A percentile compares a stretch with the other conserved stretches of the same genome.
Conservation (phyloP, 2,888 invertebrate genomes). For the Mystacides longicornis region DNA sequence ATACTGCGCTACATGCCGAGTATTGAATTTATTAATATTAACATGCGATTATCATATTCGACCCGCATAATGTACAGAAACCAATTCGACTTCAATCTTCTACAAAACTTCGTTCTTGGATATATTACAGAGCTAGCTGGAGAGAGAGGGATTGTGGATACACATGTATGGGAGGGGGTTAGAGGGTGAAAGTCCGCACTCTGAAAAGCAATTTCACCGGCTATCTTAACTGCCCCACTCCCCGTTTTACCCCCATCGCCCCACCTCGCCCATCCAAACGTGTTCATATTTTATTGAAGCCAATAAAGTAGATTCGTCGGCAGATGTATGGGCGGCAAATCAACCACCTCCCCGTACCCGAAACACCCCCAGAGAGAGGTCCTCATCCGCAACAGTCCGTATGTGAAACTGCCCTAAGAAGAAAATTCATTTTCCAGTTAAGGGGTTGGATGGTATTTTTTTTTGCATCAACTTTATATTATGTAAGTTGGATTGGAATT, state of each 20-base stretch:
- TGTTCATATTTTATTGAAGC: slow-evolving; percentile 54
- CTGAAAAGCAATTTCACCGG: slow-evolving; percentile 27
- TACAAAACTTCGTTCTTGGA: slow-evolving; percentile 14
- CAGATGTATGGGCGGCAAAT: slow-evolving; percentile 25
- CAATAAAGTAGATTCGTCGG: slow-evolving; percentile 54
- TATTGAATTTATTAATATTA: slow-evolving; percentile 17
- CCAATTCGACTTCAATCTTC: slow-evolving; percentile 16
- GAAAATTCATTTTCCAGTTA: slow-evolving; percentile 20
- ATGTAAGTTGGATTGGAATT: slow-evolving; percentile 2
- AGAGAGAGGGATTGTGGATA: neutral
- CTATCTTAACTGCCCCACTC: slow-evolving; percentile 26
- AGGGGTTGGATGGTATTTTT: slow-evolving; percentile 15
- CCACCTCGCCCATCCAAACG: slow-evolving; percentile 42
- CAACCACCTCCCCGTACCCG: slow-evolving; percentile 30
- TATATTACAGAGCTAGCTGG: slow-evolving; percentile 12
- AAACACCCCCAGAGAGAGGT: slow-evolving; percentile 3
- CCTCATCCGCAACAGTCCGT: slow-evolving; percentile 8
- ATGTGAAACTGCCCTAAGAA: slow-evolving; percentile 14
- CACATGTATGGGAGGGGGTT: neutral
- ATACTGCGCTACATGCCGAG: slow-evolving; percentile 3
- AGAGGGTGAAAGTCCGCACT: slow-evolving; percentile 20
- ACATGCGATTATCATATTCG: slow-evolving; percentile 19
- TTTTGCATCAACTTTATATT: slow-evolving; percentile 14
- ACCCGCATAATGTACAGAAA: slow-evolving; percentile 13
- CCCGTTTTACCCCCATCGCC: slow-evolving; percentile 2